Percentiles rank a stretch among this genome's conserved stretches.
phyloP scores from a whole-genome alignment of 1,140 invertebrate species.

The Gryllus bimaculatus region DNA sequence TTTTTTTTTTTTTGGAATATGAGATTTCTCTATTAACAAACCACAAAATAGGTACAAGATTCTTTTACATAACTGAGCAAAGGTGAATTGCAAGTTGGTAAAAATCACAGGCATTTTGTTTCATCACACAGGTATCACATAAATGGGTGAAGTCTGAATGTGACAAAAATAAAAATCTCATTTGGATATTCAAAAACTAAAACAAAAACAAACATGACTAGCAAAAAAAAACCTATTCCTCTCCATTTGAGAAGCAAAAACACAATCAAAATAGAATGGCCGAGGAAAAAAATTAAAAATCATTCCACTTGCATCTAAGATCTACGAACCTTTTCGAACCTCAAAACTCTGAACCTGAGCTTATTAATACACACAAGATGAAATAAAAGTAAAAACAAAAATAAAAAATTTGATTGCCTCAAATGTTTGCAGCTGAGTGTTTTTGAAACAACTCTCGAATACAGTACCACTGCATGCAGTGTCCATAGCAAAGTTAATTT shows the following conservation, averaged over 20 bases:
- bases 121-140: not conserved
- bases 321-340: no score
- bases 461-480: no score
- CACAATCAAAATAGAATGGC: not conserved
- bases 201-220: not conserved
- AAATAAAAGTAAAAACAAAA: no score
- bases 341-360: no score
- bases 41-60: not conserved
- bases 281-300: not conserved
- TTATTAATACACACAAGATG: no score
- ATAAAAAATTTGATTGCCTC: no score
- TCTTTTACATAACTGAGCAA: not conserved
- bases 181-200: not conserved
- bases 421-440: no score
- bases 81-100: not conserved
- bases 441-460: no score
- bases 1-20: not conserved
- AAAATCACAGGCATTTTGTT: not conserved
- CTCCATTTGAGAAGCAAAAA: not conserved
- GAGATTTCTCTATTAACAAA: not conserved
- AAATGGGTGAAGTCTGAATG: not conserved
- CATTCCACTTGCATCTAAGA: no score
- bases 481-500: no score
- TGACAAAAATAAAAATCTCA: conserved; percentile 6
- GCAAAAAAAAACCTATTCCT: not conserved